Evolutionary conservation across 2,113 vertebrate genomes (phyloP).

Genomic region (Vidua macroura): DNA sequence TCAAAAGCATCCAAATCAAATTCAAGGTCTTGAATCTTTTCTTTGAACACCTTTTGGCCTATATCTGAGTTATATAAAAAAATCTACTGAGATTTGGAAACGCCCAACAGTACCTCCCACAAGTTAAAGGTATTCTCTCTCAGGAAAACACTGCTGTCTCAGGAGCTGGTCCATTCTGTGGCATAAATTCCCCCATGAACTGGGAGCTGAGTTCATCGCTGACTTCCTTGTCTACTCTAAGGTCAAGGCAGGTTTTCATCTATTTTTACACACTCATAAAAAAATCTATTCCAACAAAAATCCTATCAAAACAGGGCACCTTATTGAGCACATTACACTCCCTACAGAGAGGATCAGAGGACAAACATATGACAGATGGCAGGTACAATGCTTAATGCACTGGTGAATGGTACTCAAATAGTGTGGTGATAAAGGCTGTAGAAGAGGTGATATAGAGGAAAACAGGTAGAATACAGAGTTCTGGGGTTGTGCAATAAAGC

Average conservation of each 20-base stretch:
- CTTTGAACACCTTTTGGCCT: background rate
- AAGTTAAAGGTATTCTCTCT: background rate
- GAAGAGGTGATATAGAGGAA: background rate
- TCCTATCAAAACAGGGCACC: background rate
- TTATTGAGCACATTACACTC: background rate
- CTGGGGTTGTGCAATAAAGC: background rate
- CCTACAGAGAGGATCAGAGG: background rate
- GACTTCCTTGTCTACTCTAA: background rate
- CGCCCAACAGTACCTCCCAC: background rate
- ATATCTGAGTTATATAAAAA: background rate
- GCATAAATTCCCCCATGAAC: background rate
- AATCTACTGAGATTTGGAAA: background rate
- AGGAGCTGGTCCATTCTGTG: background rate
- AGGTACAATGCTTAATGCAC: background rate
- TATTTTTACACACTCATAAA: background rate
- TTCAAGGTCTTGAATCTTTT: background rate
- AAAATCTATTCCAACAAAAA: background rate
- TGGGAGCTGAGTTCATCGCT: background rate
- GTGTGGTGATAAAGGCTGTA: background rate
- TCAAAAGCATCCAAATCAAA: background rate
- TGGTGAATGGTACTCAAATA: constrained; percentile 5
- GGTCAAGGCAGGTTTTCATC: background rate
- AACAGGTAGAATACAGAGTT: background rate
- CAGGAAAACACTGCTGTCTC: background rate
- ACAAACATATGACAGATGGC: constrained; percentile 30